Evolutionary conservation across 2,797 vertebrate genomes (phyloP), one percentile per base, ranked within the genome.

Genomic region (Acanthis flammea): DNA sequence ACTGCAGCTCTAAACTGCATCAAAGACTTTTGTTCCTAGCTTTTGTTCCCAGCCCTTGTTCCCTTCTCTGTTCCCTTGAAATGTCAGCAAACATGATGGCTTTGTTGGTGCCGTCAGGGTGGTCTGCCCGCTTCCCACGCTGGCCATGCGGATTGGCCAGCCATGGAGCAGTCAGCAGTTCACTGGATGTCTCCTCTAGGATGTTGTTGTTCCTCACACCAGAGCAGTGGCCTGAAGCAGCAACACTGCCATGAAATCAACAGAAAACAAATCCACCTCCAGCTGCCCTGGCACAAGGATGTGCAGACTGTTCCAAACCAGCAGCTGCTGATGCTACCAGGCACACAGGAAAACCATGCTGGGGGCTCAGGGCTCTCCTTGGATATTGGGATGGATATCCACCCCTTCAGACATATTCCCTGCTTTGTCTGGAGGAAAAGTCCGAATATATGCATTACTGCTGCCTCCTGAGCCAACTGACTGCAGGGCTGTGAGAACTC

Each of bases 261-360:
- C 91, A 95, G 79, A 81, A 95, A 95, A 96, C 73, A 96, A 92
- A 94, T 66, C 91, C 91, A 86, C 82, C 91, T 96, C 92, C 95
- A 94, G 95, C 91, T 96, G 91, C 91, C 91, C 73, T 35, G 4
- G 0, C 66, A 28, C 25, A 39, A 37, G 62, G 85, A 91, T 35
- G 19, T 2, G 3, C 73, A 67, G 79, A 15, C 48, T 71, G 67
- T 63, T 94, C 73, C 60, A 66, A 92, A 83, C 62, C 58, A 88
- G 73, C 91, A 94, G 79, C 94, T 94, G 95, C 73, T 0, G 0
- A 53, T 27, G 48, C 57, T 93, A 44, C 75, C 25, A 62, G 76
- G 44, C 93, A 66, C 76, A 62, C 44, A 90, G 44, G 73, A 88
- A 70, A 94, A 60, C 65, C 85, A 30, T 44, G 33, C 70, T 86